phyloP scores from a whole-genome alignment of 1,140 invertebrate genomes.

The Centruroides vittatus region DNA sequence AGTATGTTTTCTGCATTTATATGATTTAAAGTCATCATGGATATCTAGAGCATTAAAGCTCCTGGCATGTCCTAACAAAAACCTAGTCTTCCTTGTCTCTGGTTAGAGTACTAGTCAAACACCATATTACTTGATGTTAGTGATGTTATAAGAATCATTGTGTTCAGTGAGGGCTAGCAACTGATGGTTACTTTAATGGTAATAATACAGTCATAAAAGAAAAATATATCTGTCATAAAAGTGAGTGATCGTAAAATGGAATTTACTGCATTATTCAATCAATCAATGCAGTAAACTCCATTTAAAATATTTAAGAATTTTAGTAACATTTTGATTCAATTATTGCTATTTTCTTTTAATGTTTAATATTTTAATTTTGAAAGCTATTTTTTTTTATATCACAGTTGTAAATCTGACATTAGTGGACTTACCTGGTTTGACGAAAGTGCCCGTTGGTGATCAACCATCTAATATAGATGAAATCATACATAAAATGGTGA shows the following conservation, averaged over 20 bases:
- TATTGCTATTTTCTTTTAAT: background rate
- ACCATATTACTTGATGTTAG: no score
- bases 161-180: no score
- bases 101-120: no score
- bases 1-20: no score
- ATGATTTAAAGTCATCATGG: no score
- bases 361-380: background rate
- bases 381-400: conserved; percentile 9
- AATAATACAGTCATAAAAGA: no score
- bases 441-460: conserved; percentile 82
- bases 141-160: no score
- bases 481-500: conserved; percentile 86
- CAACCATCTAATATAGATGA: conserved; percentile 82
- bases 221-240: no score
- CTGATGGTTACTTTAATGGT: no score
- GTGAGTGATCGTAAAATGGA: conserved; percentile 25
- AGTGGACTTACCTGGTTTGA: conserved; percentile 87
- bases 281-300: background rate
- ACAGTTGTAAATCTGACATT: conserved; percentile 82
- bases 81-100: no score
- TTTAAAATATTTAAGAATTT: conserved; percentile 2
- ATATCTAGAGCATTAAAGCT: no score
- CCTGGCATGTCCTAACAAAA: no score
- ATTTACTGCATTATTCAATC: conserved; percentile 24
- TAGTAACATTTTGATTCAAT: background rate